phyloP scores from a whole-genome alignment of 2,888 invertebrate genomes.

The Drosophila recens region DNA sequence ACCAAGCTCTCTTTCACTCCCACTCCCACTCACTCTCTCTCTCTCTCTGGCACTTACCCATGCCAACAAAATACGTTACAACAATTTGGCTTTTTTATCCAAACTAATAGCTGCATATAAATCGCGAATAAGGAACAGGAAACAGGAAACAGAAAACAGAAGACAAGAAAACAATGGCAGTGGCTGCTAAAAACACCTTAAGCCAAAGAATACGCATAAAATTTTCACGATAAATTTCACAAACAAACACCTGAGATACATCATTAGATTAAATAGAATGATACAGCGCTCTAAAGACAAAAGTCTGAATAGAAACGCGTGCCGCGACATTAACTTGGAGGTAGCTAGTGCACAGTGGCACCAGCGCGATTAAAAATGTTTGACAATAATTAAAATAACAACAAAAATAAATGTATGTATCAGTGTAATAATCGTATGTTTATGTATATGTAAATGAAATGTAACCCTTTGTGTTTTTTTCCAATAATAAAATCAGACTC shows the following conservation, averaged over 20 bases:
- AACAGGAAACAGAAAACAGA: constrained; percentile 18
- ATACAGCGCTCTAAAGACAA: constrained; percentile 52
- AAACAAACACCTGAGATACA: constrained; percentile 82
- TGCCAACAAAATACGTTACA: constrained; percentile 35
- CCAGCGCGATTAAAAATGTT: neutral
- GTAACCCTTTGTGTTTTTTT: too few relatives aligned
- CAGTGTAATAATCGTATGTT: too few relatives aligned
- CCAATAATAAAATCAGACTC: too few relatives aligned
- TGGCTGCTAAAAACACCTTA: constrained; percentile 58
- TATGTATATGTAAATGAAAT: too few relatives aligned
- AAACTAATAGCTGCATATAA: constrained; percentile 75
- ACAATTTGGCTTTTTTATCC: constrained; percentile 64
- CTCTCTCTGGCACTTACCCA: neutral
- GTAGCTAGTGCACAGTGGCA: constrained; percentile 33
- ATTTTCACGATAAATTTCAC: constrained; percentile 80
- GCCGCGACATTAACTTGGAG: constrained; percentile 3
- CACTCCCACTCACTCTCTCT: neutral
- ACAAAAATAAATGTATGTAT: too few relatives aligned
- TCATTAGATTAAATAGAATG: constrained; percentile 78
- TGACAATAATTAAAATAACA: too few relatives aligned
- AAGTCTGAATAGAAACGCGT: constrained; percentile 43
- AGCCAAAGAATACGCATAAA: constrained; percentile 73
- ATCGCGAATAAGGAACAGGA: constrained; percentile 43
- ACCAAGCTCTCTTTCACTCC: constrained; percentile 16
- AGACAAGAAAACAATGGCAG: constrained; percentile 14